Evolutionary conservation across 2,113 vertebrate species (phyloP), one percentile per base, ranked within the genome.

Genomic region (Anoplopoma fimbria): DNA sequence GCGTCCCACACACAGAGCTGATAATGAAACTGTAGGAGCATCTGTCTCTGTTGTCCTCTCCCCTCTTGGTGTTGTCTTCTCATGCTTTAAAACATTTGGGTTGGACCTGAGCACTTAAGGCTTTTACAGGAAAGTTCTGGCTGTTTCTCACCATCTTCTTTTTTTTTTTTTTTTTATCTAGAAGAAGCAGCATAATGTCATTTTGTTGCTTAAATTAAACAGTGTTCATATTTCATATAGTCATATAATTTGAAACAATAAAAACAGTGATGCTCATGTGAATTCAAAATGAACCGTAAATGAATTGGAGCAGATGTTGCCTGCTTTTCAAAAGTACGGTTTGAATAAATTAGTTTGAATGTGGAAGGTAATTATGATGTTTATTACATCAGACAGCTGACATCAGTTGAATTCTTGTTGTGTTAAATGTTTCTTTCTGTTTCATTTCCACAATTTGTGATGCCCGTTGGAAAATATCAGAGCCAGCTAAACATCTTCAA

Each of bases 11-110:
- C 82, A 87, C 75, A 3, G 87, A 91, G 92, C 83, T 82, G 87
- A 87, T 93, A 92, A 93, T 91, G 90, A 92, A 89, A 87, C 51
- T 62, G 65, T 79, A 33, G 67, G 77, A 83, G 89, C 90, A 82
- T 88, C 83, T 92, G 89, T 85, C 80, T 71, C 47, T 77, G 71
- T 68, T 77, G 72, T 77, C 69, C 57, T 65, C 21, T 36, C 31
- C 57, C 57, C 67, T 25, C 34, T 47, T 58, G 13, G 13, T 68
- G 29, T 77, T 40, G 40, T 76, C 33, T 33, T n/a, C 8, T 69
- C 45, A 10, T 53, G 25, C 21, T 21, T 1, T 31, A 27, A 42
- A 69, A 74, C 55, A 69, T 31, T 42, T 68, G 4, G 10, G 17
- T 6, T 67, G 9, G 29, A 61, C 42, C 15, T 2, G 9, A 42